Conservation (phyloP, 2,797 vertebrate genomes). For the Alfaro cultratus region DNA sequence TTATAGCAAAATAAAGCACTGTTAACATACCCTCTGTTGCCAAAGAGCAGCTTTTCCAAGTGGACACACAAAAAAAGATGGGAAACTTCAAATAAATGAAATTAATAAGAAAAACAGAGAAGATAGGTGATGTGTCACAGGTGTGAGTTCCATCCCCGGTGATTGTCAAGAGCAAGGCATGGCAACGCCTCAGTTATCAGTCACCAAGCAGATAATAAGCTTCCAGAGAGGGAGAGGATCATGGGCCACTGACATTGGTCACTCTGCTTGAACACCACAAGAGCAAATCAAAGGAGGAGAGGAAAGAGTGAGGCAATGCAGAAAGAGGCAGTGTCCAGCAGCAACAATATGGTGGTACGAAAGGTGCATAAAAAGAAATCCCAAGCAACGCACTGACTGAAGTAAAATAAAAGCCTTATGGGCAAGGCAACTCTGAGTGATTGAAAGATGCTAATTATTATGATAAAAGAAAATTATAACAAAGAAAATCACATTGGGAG, state of each 20-base stretch:
- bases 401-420: neutral
- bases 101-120: slow-evolving; percentile 24
- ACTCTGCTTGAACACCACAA: slow-evolving; percentile 59
- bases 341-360: neutral
- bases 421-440: neutral
- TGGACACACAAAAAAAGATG: slow-evolving; percentile 1
- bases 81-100: slow-evolving; percentile 35
- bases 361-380: neutral
- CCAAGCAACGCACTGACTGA: neutral
- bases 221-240: slow-evolving; percentile 74
- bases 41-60: slow-evolving; percentile 13
- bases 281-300: slow-evolving; percentile 68
- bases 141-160: slow-evolving; percentile 68
- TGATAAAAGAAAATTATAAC: neutral
- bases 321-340: slow-evolving; percentile 27
- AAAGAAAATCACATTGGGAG: slow-evolving; percentile 9
- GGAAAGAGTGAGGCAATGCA: slow-evolving; percentile 40
- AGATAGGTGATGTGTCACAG: slow-evolving; percentile 67
- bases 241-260: slow-evolving; percentile 71
- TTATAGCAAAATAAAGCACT: slow-evolving; percentile 15
- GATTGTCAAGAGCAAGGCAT: slow-evolving; percentile 66
- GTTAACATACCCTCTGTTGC: slow-evolving; percentile 15
- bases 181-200: slow-evolving; percentile 70
- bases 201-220: slow-evolving; percentile 81
- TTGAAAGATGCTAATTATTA: slow-evolving; percentile 2